Base-by-base conservation (phyloP, 2,113 vertebrate species). In the Guaruba guarouba region DNA sequence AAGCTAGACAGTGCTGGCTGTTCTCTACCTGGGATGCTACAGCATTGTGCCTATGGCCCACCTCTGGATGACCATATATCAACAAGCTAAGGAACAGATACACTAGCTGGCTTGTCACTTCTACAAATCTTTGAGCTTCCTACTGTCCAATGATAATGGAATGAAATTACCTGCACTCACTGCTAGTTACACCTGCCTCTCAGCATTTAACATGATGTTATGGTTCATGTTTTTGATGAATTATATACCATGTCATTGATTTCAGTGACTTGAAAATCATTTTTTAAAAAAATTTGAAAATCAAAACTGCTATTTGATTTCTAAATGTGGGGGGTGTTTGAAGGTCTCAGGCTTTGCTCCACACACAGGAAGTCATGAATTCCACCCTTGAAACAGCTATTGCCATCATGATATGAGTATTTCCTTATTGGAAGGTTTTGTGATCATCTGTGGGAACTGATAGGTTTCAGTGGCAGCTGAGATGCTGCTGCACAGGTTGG, bases 321-420 rank as follows among this genome's bases (percentile, higher is more conserved):
- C 27, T 41, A 52, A 88, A 39, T 28, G 4, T 1, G 8, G 23
- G 24, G 31, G 14, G 14, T 27, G 24, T 59, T 64, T 41, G 28
- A 13, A 78, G 13, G 20, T 37, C 27, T 91, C 37, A 9, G 61
- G 16, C 44, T 91, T 78, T 67, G 27, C 10, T 76, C 18, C 22
- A 9, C 6, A 33, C 3, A 3, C 3, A 1, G 14, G 7, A 33
- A 28, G 29, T 86, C 37, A 43, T 24, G 59, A 5, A 15, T 17
- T 68, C 9, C 11, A 79, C 31, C 12, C 73, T 33, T n/a, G 31
- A 73, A 86, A 57, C 5, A 74, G 18, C 44, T 25, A 4, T 43
- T 78, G 16, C 0, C 1, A 6, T 55, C 16, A 10, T 3, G 19
- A n/a, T 37, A 11, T 11, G 39, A 29, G 11, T 31, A 4, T 44